These are phyloP conservation scores for Ectropis crepuscularia DNA, from an alignment of 2,888 invertebrate genomes.

Conservation along the genomic window DNA sequence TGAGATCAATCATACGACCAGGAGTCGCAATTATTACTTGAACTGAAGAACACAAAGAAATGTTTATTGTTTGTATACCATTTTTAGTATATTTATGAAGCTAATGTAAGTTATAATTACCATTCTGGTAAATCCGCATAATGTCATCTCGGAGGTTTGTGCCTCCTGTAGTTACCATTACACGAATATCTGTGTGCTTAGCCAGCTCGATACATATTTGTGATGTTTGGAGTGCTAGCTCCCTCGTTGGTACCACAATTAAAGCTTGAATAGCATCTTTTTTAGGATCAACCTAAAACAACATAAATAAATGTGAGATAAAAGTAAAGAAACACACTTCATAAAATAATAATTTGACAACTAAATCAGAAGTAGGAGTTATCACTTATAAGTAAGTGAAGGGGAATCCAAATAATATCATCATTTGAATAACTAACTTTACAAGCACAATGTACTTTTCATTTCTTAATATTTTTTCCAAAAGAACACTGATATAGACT, in stretches of 20 bases:
- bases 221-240: constrained; percentile 99
- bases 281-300: constrained; percentile 88
- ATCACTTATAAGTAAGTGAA: constrained; percentile 80
- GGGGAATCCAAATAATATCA: constrained; percentile 82
- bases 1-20: constrained; percentile 99
- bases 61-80: constrained; percentile 4
- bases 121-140: constrained; percentile 99
- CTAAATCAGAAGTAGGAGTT: constrained; percentile 45
- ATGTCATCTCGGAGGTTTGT: constrained; percentile 99
- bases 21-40: constrained; percentile 99
- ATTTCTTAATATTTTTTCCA: no score
- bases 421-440: constrained; percentile 52
- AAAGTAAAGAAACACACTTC: constrained; percentile 15
- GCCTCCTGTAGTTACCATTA: constrained; percentile 99
- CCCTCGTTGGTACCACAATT: constrained; percentile 99
- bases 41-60: constrained; percentile 83
- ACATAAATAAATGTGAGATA: constrained; percentile 17
- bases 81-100: neutral
- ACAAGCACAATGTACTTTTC: no score
- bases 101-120: constrained; percentile 72
- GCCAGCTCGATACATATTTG: constrained; percentile 99
- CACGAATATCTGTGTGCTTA: constrained; percentile 98
- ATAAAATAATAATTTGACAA: constrained; percentile 3
- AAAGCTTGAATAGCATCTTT: constrained; percentile 98
- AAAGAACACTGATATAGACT: no score